Evolutionary conservation across 2,888 invertebrate species (phyloP), one percentile per base, ranked within the genome.

Genomic region (Keiferia lycopersicella): DNA sequence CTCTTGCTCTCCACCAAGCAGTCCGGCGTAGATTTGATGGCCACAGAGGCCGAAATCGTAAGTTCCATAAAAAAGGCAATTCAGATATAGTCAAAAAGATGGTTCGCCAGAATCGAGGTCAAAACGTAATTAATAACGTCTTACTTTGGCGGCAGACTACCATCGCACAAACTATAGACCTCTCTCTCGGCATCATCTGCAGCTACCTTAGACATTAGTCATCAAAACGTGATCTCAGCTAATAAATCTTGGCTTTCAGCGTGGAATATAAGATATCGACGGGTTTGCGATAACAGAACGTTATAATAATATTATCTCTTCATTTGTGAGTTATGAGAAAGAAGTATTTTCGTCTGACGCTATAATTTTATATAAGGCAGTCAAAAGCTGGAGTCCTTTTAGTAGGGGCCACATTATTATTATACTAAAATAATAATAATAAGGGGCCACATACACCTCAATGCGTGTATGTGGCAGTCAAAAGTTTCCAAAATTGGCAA

Each of bases 81-180:
- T n/a, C n/a, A n/a, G n/a, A n/a, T n/a, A n/a, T n/a, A 34, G 34
- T 4, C 6, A 34, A 34, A 34, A 8, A 34, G n/a, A 26, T 26
- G 26, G 26, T 34, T 7, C 1, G 34, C 8, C 8, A 34, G 34
- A 34, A 34, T 34, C 10, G 34, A 4, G 34, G 34, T 7, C 34
- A 34, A 4, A 8, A 8, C 16, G 45, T 45, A 45, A 45, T 45
- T 45, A 45, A 45, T 45, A 45, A 45, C 45, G 16, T 14, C 41
- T 41, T 41, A 41, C 41, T 41, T 45, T 41, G 14, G 41, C 45
- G 45, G 16, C 45, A 45, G 45, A 45, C 45, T 45, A 45, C n/a
- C 45, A n/a, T 45, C 45, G 6, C 45, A 45, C 45, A 16, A 45
- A 45, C 45, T 45, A 45, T n/a, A n/a, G 45, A 45, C n/a, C n/a